Evolutionary conservation across 2,113 vertebrate genomes (phyloP).

Genomic region (Petaurus breviceps): DNA sequence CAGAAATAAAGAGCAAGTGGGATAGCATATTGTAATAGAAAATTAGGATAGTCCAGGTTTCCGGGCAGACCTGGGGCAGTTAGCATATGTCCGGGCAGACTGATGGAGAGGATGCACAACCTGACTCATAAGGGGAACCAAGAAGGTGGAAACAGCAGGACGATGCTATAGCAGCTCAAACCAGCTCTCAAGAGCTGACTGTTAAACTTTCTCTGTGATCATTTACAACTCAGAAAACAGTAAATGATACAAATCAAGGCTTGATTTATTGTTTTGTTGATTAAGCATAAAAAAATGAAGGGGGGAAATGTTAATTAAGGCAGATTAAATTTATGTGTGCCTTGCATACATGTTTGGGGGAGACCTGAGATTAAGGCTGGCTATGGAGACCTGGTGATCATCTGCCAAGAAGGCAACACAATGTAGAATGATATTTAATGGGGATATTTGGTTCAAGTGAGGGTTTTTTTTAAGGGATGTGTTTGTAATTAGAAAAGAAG

Average conservation of each 20-base stretch:
- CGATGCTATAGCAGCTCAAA: neutral
- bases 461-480: neutral
- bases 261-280: neutral
- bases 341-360: neutral
- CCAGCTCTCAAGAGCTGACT: neutral
- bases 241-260: neutral
- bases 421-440: neutral
- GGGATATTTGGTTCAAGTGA: neutral
- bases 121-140: neutral
- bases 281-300: neutral
- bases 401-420: neutral
- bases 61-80: neutral
- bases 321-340: neutral
- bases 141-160: accelerated
- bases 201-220: neutral
- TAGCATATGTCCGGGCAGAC: neutral
- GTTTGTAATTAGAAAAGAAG: neutral
- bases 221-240: neutral
- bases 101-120: neutral
- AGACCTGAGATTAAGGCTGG: neutral
- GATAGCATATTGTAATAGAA: neutral
- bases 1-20: neutral
- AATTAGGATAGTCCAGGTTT: neutral
- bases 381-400: neutral
- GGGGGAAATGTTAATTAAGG: neutral